phyloP scores from a whole-genome alignment of 1,140 invertebrate species.

The Philaenus spumarius region DNA sequence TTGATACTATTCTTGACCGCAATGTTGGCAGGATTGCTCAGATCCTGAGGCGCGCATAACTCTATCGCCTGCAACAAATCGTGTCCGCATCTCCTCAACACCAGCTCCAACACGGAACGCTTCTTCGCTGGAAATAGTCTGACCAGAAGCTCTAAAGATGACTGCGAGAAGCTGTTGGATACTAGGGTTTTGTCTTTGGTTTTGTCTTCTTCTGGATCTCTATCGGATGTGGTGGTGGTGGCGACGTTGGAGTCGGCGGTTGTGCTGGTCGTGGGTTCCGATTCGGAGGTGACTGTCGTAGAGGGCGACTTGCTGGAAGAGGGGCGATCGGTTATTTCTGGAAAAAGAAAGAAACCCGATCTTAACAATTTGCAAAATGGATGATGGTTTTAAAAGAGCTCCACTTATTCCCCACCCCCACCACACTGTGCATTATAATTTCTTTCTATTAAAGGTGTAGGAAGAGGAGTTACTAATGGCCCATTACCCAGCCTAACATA shows the following conservation, averaged over 20 bases:
- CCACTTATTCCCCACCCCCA: no score
- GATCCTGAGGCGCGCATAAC: conserved; percentile 37
- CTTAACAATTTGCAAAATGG: no score
- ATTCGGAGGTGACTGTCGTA: neutral
- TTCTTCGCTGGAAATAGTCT: conserved; percentile 83
- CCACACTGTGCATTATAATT: no score
- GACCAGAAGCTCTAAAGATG: conserved; percentile 72
- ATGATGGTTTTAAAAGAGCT: no score
- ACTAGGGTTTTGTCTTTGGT: neutral
- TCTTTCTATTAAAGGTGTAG: no score
- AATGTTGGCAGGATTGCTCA: neutral
- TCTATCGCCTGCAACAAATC: conserved; percentile 76
- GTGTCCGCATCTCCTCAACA: conserved; percentile 76
- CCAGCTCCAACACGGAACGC: conserved; percentile 76
- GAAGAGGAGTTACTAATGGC: no score
- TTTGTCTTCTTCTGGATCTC: neutral
- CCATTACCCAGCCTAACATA: no score
- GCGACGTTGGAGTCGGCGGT: neutral
- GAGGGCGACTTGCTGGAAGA: neutral
- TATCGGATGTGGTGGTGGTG: neutral
- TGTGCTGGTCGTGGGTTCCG: neutral
- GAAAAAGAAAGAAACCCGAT: no score
- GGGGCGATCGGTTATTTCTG: neutral
- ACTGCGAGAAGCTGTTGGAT: conserved; percentile 6
- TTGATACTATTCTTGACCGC: no score